Evolutionary conservation across 2,797 vertebrate genomes (phyloP), one percentile per base, ranked within the genome.

Genomic region (Pseudochirops corinnae): DNA sequence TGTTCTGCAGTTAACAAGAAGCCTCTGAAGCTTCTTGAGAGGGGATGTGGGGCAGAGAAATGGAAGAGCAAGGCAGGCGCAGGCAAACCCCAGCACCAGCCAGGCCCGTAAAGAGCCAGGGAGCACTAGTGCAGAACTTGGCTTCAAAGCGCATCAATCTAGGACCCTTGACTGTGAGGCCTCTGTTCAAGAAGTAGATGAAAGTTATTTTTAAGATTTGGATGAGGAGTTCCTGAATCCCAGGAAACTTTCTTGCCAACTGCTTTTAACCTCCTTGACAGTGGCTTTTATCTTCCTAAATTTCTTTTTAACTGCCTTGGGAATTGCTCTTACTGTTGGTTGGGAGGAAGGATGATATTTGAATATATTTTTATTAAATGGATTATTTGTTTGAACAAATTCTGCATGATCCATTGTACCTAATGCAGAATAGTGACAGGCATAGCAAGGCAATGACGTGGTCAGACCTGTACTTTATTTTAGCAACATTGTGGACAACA

Each of bases 261-360:
- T 87, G 74, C 74, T 87, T 87, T 87, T 87, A 87, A 87, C 74
- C 74, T 87, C 39, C 24, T 87, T 87, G 74, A 87, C 74, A 46
- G 74, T 50, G 24, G 74, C 74, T 87, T 82, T 87, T 87, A 87
- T 87, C 74, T 87, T 46, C 10, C 21, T 46, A 87, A 87, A 87
- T 87, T 87, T 87, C 39, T 50, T 87, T 82, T 87, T 87, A 87
- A 87, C 39, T 87, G 74, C 39, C 74, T 87, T 87, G 21, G 74
- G 74, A 87, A 87, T 50, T 87, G 74, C 74, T 87, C 50, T 87
- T 87, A 87, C 74, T 87, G 39, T 21, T 82, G 39, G 39, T 50
- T 46, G 74, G 9, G 24, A 21, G 74, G 39, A 87, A 39, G 74
- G 67, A 46, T 87, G 74, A 46, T 50, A 87, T 87, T 87, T 87